A percentile compares a stretch with the other conserved stretches of the same genome.
These are phyloP conservation scores for Eurytemora carolleeae DNA, from an alignment of 1,140 invertebrate species.

Conservation along the genomic window DNA sequence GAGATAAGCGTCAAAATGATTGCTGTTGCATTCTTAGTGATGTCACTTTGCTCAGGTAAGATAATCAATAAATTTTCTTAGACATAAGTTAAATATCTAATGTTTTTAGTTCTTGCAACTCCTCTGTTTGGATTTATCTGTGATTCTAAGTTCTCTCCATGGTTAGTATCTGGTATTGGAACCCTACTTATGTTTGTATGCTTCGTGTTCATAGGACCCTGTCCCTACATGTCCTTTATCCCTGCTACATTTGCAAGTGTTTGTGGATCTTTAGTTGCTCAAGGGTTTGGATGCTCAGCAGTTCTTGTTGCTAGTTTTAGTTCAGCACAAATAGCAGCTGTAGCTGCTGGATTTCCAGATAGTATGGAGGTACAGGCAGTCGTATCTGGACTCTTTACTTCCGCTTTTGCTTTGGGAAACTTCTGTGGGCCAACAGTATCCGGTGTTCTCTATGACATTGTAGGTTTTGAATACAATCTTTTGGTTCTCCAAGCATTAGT, in stretches of 20 bases:
- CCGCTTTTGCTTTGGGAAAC: neutral
- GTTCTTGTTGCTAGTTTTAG: neutral
- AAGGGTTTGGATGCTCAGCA: neutral
- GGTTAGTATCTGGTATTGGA: neutral
- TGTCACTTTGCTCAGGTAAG: neutral
- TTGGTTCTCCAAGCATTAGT: neutral
- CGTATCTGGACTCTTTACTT: neutral
- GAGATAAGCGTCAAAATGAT: neutral
- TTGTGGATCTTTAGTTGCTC: neutral
- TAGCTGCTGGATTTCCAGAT: neutral
- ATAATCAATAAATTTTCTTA: neutral
- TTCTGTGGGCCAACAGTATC: neutral
- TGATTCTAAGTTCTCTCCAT: neutral
- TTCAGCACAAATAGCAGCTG: neutral
- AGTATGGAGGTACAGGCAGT: neutral
- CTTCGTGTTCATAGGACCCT: neutral
- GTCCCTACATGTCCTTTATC: neutral
- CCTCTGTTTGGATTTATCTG: neutral
- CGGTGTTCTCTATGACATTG: neutral
- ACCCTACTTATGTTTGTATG: neutral
- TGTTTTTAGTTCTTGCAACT: neutral
- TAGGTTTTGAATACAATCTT: neutral
- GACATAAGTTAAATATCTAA: neutral
- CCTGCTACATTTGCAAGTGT: neutral
- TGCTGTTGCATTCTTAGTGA: neutral